Evolutionary conservation across 2,888 invertebrate genomes (phyloP).

Genomic region (Drosophila engyochracea): DNA sequence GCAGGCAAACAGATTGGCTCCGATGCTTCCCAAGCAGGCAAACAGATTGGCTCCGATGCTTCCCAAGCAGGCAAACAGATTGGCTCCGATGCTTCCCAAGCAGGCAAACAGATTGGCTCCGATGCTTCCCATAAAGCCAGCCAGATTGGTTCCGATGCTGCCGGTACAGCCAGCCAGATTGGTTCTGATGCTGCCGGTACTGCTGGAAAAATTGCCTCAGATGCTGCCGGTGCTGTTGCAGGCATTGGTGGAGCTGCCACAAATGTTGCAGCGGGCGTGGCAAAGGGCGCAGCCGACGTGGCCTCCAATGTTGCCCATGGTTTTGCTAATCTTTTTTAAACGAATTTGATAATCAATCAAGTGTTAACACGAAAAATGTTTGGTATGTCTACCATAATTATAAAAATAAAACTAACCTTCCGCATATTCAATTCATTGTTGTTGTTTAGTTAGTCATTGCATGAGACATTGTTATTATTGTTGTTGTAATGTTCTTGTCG

Average conservation of each 20-base stretch:
- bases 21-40: not conserved
- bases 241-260: conserved; percentile 18
- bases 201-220: conserved; percentile 5
- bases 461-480: not conserved
- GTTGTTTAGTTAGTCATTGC: not conserved
- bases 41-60: not conserved
- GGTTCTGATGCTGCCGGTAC: not conserved
- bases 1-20: fast-evolving
- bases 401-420: conserved; percentile 3
- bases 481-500: not conserved
- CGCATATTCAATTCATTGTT: not conserved
- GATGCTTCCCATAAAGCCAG: not conserved
- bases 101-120: not conserved
- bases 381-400: not conserved
- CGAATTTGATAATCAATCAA: not conserved
- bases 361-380: not conserved
- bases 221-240: conserved; percentile 7
- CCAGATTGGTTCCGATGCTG: not conserved
- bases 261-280: conserved; percentile 24
- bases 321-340: conserved; percentile 25
- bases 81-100: not conserved
- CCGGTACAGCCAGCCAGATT: not conserved
- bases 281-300: conserved; percentile 7
- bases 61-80: not conserved
- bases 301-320: conserved; percentile 7